phyloP scores from a whole-genome alignment of 1,140 invertebrate species.

The Gonioctena quinquepunctata region DNA sequence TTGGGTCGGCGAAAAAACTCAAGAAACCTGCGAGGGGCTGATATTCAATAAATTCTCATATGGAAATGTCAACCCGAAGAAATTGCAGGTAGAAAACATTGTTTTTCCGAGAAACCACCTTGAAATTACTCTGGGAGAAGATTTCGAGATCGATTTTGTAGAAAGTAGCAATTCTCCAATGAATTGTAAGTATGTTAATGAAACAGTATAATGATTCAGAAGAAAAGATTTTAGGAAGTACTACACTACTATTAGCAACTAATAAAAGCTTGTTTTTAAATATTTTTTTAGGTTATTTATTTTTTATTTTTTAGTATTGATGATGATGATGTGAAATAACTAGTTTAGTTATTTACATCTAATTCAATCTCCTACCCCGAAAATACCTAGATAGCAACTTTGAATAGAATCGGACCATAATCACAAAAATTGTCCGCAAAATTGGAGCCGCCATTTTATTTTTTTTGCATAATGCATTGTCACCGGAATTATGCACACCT shows the following conservation, averaged over 20 bases:
- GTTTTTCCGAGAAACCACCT: not conserved
- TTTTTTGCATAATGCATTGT: too few relatives aligned
- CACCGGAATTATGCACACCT: too few relatives aligned
- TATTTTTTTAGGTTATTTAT: not conserved
- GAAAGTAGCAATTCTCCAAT: not conserved
- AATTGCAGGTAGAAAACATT: not conserved
- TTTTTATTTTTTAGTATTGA: not conserved
- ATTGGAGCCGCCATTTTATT: too few relatives aligned
- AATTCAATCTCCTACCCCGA: too few relatives aligned
- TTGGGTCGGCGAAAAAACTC: constrained; percentile 9
- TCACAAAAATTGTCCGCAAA: too few relatives aligned
- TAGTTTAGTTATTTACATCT: too few relatives aligned
- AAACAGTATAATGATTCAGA: not conserved
- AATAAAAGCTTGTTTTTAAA: not conserved
- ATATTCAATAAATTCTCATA: not conserved
- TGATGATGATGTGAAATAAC: not conserved
- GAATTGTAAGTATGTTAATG: constrained; percentile 4
- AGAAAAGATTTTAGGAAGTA: not conserved
- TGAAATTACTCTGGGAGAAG: not conserved
- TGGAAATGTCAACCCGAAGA: not conserved
- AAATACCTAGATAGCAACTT: too few relatives aligned
- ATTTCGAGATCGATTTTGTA: not conserved
- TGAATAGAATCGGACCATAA: too few relatives aligned
- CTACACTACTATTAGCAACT: not conserved
- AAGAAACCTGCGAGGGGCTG: constrained; percentile 5